Evolutionary conservation across 1,140 invertebrate genomes (phyloP), one percentile per base, ranked within the genome.

Genomic region (Drosophila funebris): DNA sequence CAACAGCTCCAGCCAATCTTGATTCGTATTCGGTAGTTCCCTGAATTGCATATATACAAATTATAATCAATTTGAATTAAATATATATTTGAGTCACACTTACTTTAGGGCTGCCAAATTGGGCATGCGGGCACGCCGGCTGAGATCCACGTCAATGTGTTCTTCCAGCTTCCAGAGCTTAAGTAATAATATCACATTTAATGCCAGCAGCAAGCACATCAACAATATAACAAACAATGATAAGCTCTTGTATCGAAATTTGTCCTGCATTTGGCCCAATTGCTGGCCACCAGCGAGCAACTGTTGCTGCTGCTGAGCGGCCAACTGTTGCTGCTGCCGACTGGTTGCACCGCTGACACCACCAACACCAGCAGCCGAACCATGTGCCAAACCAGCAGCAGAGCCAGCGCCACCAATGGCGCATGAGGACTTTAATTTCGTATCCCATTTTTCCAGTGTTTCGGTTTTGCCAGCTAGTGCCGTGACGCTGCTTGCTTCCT

Each of bases 131-230:
- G 84, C 92, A 72, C 93, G 94, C 61, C 72, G 81, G 46, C 58
- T 89, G 73, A 91, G 74, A 90, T 91, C 90, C 66, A 83, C 80
- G 14, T 91, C 87, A 61, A 91, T 89, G 64, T 81, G 90, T 93
- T 93, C 63, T 87, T 97, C 96, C 48, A 97, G 91, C 46, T 94
- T 93, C 94, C 95, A 96, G 53, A 97, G 92, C 93, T 96, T 96
- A 88, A 96, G 95, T 92, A 96, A 96, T 37, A 97, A 93, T 78
- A 96, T 93, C 61, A 95, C 95, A 93, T 97, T 97, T 73, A 97
- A 94, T 68, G 96, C 79, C 68, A 96, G 93, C 76, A 97, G 93
- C 78, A 94, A 92, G 63, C 94, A 91, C 36, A 96, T 92, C 85
- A 95, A 92, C 79, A 93, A 75, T 62, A 95, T 92, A 63, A 95